Evolutionary conservation across 2,113 vertebrate genomes (phyloP).

Genomic region (Sisor rabdophorus): DNA sequence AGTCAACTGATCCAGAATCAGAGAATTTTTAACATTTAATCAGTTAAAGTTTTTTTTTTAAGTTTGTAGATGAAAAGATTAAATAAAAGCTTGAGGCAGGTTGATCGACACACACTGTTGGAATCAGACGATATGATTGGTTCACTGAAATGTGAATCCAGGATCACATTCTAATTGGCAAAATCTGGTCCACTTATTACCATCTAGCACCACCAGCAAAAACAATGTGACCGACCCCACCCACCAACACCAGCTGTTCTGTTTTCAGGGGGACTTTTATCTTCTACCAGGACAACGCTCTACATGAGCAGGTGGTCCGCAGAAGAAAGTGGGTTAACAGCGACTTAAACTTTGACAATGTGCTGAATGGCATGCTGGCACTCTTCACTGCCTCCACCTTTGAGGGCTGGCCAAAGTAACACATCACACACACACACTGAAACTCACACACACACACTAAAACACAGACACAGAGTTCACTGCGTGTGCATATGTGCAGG

Average conservation of each 20-base stretch:
- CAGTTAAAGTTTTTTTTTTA: no score
- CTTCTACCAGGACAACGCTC: constrained; percentile 75
- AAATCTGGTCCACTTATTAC: no score
- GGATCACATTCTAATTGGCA: no score
- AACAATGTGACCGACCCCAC: no score
- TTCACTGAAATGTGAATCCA: no score
- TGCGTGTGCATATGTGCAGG: constrained; percentile 40
- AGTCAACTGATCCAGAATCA: no score
- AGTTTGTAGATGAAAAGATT: no score
- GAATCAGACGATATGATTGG: no score
- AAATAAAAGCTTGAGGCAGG: no score
- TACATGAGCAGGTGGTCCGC: constrained; percentile 69
- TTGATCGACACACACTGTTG: no score
- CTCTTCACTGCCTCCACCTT: constrained; percentile 93
- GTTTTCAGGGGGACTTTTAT: constrained; percentile 80
- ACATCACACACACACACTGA: constrained; percentile 7
- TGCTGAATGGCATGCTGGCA: constrained; percentile 89
- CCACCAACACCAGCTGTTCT: background rate
- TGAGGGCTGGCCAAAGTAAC: constrained; percentile 90
- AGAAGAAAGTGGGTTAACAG: constrained; percentile 75
- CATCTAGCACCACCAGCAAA: no score
- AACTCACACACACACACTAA: background rate
- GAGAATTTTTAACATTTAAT: no score
- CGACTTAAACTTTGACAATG: constrained; percentile 85
- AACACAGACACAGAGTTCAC: background rate